Evolutionary conservation across 2,113 vertebrate genomes (phyloP).

Genomic region (Sardina pilchardus): DNA sequence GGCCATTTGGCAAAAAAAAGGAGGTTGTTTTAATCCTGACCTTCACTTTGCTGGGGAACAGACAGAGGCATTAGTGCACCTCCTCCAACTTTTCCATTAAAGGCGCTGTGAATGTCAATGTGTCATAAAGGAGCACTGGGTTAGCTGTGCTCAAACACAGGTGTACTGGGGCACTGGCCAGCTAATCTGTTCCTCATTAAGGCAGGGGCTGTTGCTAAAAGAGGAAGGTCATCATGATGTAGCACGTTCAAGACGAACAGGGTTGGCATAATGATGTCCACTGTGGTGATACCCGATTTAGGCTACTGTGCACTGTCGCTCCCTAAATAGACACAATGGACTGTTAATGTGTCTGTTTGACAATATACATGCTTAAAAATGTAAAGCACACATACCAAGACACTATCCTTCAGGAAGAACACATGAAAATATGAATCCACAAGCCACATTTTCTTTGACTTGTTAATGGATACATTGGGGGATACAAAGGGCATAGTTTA

Average conservation of each 20-base stretch:
- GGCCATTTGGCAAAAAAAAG: constrained; percentile 12
- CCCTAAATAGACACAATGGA: not conserved
- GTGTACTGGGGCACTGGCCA: not conserved
- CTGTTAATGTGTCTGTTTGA: not conserved
- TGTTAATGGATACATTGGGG: not conserved
- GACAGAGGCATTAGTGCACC: constrained; percentile 29
- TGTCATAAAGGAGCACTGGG: not conserved
- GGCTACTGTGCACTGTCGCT: not conserved
- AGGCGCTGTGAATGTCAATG: not conserved
- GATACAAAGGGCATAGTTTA: not conserved
- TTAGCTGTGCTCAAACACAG: not conserved
- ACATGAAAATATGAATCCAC: not conserved
- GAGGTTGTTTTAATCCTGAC: constrained; percentile 42
- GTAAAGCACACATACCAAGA: not conserved
- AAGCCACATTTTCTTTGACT: not conserved
- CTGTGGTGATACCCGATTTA: not conserved
- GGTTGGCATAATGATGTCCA: not conserved
- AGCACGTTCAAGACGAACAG: not conserved
- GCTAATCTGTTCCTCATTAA: not conserved
- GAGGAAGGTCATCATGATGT: not conserved
- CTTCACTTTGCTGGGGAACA: not conserved
- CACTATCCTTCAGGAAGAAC: not conserved
- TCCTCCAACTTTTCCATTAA: constrained; percentile 3
- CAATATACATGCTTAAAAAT: not conserved
- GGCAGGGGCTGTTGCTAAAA: not conserved